Evolutionary conservation across 2,797 vertebrate genomes (phyloP).

Genomic region (Myoxocephalus aenaeus): DNA sequence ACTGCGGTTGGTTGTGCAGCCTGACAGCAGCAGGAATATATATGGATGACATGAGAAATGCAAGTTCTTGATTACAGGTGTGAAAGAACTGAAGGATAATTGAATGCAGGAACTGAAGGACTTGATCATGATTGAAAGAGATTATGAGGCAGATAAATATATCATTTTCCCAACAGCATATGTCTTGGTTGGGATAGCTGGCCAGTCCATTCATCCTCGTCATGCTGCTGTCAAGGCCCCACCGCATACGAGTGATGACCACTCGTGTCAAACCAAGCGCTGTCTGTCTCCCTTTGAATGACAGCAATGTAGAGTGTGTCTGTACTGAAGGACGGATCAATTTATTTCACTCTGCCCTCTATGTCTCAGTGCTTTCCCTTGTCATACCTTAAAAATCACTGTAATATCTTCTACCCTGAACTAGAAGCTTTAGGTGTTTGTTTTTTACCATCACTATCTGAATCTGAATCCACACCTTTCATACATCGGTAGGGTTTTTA

Average conservation of each 20-base stretch:
- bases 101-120: constrained; percentile 6
- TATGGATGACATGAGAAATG: background rate
- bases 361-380: constrained; percentile 55
- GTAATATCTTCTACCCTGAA: constrained; percentile 48
- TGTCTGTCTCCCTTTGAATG: constrained; percentile 79
- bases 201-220: constrained; percentile 80
- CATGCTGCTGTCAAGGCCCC: constrained; percentile 82
- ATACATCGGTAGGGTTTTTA: constrained; percentile 46
- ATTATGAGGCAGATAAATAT: constrained; percentile 64
- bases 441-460: constrained; percentile 35
- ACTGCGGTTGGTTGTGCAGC: no score
- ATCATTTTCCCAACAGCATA: constrained; percentile 54
- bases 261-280: constrained; percentile 72
- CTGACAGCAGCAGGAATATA: no score
- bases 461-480: constrained; percentile 65
- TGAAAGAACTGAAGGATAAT: constrained; percentile 15
- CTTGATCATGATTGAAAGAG: constrained; percentile 49
- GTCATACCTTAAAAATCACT: constrained; percentile 62
- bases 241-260: constrained; percentile 82
- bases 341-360: constrained; percentile 70
- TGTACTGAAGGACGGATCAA: constrained; percentile 75
- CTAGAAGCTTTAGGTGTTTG: constrained; percentile 46
- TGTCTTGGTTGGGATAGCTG: constrained; percentile 61
- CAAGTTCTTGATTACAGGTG: background rate
- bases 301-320: constrained; percentile 81